A percentile compares a stretch with the other conserved stretches of the same genome.
These are phyloP conservation scores for Lepilemur septentrionalis DNA, from an alignment of 2,797 vertebrate genomes.

Conservation along the genomic window DNA sequence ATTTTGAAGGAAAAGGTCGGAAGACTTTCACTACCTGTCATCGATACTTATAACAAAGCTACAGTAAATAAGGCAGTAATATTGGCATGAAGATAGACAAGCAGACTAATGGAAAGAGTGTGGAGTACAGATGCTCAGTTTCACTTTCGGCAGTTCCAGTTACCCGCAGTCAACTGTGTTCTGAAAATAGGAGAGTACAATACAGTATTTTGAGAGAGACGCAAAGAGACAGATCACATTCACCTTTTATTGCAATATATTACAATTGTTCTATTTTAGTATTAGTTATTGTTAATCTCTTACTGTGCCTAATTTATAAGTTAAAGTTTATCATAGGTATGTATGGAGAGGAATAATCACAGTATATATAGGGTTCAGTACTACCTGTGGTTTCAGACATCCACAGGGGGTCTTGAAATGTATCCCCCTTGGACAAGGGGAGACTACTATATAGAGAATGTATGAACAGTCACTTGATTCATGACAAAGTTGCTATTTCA, in stretches of 20 bases:
- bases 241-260: neutral
- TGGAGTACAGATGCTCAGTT: neutral
- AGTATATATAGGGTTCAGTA: neutral
- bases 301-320: neutral
- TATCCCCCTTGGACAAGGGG: neutral
- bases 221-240: neutral
- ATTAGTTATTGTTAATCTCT: neutral
- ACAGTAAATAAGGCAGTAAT: neutral
- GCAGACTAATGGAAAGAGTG: neutral
- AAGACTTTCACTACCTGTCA: neutral
- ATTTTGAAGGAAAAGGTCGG: neutral
- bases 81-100: neutral
- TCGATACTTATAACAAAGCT: neutral
- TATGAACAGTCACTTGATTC: neutral
- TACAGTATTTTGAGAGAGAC: neutral
- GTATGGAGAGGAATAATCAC: neutral
- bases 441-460: too few relatives aligned
- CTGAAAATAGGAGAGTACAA: neutral
- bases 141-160: neutral
- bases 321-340: neutral
- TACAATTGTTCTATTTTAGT: neutral
- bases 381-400: neutral
- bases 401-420: neutral
- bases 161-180: neutral
- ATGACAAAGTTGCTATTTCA: neutral